Evolutionary conservation across 2,797 vertebrate genomes (phyloP).

Genomic region (Cyprinodon diabolis): DNA sequence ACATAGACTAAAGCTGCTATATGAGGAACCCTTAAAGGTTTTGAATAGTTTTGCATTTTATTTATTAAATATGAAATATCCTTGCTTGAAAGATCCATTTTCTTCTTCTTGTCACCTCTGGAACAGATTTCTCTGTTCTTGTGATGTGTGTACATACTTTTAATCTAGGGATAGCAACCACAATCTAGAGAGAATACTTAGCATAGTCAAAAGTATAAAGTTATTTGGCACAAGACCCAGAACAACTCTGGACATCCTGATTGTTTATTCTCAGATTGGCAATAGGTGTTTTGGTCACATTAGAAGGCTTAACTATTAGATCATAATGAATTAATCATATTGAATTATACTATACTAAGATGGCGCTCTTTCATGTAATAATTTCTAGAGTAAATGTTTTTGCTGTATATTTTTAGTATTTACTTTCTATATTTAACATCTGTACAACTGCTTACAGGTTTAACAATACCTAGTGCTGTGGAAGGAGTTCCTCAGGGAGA

Average conservation of each 20-base stretch:
- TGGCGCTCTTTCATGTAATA: background rate
- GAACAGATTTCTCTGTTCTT: background rate
- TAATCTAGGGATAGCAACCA: background rate
- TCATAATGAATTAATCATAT: background rate
- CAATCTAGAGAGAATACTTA: background rate
- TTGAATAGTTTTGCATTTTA: background rate
- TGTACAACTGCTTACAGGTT: slow-evolving; percentile 61
- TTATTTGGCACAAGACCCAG: background rate
- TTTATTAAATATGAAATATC: background rate
- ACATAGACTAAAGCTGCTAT: background rate
- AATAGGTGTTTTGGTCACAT: background rate
- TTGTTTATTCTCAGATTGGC: background rate
- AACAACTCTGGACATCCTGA: background rate
- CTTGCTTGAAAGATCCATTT: background rate
- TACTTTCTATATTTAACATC: slow-evolving; percentile 21
- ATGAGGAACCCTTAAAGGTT: background rate
- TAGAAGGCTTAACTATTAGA: background rate
- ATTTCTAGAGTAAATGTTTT: background rate
- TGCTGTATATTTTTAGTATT: background rate
- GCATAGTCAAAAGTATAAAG: background rate
- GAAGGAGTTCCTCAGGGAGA: slow-evolving; percentile 76
- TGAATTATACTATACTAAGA: background rate
- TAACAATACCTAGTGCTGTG: slow-evolving; percentile 73
- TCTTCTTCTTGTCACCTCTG: background rate
- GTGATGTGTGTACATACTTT: background rate